A percentile compares a stretch with the other conserved stretches of the same genome.
These are phyloP conservation scores for Bradypodion pumilum DNA, from an alignment of 2,797 vertebrate genomes.

Conservation along the genomic window DNA sequence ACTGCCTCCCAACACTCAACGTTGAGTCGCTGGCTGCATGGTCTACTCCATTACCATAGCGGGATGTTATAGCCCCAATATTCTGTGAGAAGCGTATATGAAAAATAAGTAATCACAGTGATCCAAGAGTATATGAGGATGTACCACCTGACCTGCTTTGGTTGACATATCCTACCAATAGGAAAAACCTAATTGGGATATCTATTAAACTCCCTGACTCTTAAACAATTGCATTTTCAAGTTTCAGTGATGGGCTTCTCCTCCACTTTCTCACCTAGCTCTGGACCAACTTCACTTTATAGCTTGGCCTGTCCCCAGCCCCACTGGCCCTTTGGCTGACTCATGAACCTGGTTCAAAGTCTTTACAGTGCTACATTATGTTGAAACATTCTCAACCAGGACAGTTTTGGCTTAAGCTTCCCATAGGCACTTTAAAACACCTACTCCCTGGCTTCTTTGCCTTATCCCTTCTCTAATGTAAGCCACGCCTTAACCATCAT, in stretches of 20 bases:
- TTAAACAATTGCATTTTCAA: background rate
- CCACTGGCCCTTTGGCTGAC: background rate
- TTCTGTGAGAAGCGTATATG: too few relatives aligned
- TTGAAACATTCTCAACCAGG: background rate
- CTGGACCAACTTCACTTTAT: background rate
- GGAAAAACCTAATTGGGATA: background rate
- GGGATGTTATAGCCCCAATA: too few relatives aligned
- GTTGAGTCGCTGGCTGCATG: too few relatives aligned
- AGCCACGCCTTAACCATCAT: conserved; percentile 18
- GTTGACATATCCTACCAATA: too few relatives aligned
- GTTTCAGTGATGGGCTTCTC: background rate
- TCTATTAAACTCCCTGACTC: background rate
- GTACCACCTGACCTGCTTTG: too few relatives aligned
- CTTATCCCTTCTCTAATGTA: background rate
- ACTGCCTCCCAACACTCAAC: too few relatives aligned
- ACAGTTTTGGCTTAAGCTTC: background rate
- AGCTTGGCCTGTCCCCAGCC: background rate
- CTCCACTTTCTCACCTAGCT: background rate
- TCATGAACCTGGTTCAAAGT: background rate
- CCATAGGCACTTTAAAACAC: background rate
- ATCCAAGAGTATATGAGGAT: too few relatives aligned
- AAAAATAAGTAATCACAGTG: too few relatives aligned
- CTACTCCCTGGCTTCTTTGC: background rate
- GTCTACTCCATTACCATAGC: too few relatives aligned
- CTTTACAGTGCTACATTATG: background rate